These are phyloP conservation scores for Gnathochromis pfefferi DNA, from an alignment of 2,113 vertebrate species.

Conservation along the genomic window DNA sequence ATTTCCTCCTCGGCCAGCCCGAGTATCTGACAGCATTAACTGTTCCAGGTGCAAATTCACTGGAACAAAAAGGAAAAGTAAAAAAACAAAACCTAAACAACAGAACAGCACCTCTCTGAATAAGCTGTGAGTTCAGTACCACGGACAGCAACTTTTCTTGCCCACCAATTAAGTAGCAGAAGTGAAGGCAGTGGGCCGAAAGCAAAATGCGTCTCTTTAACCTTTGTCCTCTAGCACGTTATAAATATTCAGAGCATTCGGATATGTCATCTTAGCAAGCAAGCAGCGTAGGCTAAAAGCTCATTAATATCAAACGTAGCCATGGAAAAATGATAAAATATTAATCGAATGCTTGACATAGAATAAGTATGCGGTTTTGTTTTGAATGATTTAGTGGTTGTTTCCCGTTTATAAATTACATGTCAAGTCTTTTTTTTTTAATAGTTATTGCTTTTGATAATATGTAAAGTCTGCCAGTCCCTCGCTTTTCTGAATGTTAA, in stretches of 20 bases:
- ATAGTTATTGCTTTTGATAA: background rate
- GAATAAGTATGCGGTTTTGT: conserved; percentile 4
- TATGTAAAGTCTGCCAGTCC: background rate
- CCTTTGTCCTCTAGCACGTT: conserved; percentile 14
- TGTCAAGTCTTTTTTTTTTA: background rate
- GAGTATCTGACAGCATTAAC: background rate
- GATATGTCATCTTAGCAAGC: conserved; percentile 31
- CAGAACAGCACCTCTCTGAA: background rate
- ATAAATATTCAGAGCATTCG: conserved; percentile 54
- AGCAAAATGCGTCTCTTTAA: conserved; percentile 27
- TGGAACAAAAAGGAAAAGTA: background rate
- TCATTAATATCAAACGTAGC: conserved; percentile 47
- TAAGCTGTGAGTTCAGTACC: conserved; percentile 48
- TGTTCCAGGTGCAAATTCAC: background rate
- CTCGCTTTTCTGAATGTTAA: background rate
- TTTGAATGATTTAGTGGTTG: background rate
- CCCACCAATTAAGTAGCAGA: background rate
- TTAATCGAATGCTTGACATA: conserved; percentile 10
- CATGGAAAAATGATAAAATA: conserved; percentile 40
- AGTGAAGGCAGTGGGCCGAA: background rate
- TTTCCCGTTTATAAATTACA: background rate
- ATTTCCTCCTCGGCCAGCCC: background rate
- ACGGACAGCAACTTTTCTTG: conserved; percentile 36
- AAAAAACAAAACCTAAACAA: background rate
- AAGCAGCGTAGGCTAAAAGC: conserved; percentile 18